A percentile compares a stretch with the other conserved stretches of the same genome.
phyloP scores from a whole-genome alignment of 2,888 invertebrate genomes.

The Apotomis capreana region DNA sequence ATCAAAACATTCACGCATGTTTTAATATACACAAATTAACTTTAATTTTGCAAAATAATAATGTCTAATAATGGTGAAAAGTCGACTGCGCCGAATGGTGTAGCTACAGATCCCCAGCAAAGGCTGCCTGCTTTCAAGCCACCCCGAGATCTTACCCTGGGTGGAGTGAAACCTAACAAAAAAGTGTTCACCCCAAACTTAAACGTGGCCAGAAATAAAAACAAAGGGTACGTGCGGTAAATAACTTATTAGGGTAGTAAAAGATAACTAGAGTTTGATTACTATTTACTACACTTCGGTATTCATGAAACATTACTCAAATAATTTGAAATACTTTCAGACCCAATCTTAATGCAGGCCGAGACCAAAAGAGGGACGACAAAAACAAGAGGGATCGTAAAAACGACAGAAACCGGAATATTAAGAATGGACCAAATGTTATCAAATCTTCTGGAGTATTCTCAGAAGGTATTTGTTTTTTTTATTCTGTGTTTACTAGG shows the following conservation, averaged over 20 bases:
- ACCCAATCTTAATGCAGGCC: constrained; percentile 53
- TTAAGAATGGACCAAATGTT: constrained; percentile 68
- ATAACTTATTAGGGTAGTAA: background rate
- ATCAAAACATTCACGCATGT: constrained; percentile 27
- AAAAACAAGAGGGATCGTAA: constrained; percentile 61
- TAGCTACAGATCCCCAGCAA: constrained; percentile 65
- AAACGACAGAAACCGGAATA: constrained; percentile 63
- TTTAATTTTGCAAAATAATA: constrained; percentile 24
- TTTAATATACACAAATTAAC: background rate
- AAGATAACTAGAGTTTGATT: background rate
- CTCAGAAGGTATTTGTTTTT: constrained; percentile 69
- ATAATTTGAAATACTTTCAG: constrained; percentile 45
- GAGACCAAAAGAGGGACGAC: constrained; percentile 64
- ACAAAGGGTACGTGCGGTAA: constrained; percentile 66
- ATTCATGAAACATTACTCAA: too few relatives aligned
- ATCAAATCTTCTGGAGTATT: constrained; percentile 78
- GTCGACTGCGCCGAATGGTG: constrained; percentile 60
- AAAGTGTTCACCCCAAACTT: constrained; percentile 85
- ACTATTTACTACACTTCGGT: too few relatives aligned
- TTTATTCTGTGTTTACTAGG: too few relatives aligned
- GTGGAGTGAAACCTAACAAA: constrained; percentile 78
- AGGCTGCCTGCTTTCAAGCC: constrained; percentile 80
- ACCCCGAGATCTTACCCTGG: constrained; percentile 83
- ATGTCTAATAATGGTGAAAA: constrained; percentile 69
- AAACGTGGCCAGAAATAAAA: constrained; percentile 85